Conservation (phyloP, 2,797 vertebrate genomes). For the Poeciliopsis turneri region DNA sequence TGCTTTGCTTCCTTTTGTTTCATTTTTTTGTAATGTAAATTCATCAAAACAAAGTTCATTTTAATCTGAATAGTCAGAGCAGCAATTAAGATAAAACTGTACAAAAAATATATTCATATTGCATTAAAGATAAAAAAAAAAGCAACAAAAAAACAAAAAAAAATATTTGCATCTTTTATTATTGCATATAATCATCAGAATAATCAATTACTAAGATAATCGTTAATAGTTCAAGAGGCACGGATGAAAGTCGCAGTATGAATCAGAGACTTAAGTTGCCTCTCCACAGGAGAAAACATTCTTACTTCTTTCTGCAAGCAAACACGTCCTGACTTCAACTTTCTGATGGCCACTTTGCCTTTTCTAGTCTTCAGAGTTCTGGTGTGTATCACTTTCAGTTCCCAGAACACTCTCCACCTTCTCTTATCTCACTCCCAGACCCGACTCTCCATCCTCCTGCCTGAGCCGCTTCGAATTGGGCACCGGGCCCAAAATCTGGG, state of each 20-base stretch:
- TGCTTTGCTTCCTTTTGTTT: too few relatives aligned
- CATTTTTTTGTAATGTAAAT: too few relatives aligned
- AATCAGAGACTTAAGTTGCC: not conserved
- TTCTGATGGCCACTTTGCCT: constrained; percentile 62
- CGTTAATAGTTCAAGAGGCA: not conserved
- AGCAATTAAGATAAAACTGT: not conserved
- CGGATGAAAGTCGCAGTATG: not conserved
- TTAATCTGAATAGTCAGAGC: not conserved
- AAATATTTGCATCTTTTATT: not conserved
- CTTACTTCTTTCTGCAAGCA: constrained; percentile 68
- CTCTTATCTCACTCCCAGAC: constrained; percentile 84
- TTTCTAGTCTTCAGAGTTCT: constrained; percentile 74
- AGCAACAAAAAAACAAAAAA: not conserved
- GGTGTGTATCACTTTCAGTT: constrained; percentile 85
- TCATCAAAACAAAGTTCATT: too few relatives aligned
- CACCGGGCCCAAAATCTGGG: constrained; percentile 66
- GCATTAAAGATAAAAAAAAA: not conserved
- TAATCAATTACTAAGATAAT: not conserved
- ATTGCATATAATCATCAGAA: not conserved
- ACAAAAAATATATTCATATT: not conserved
- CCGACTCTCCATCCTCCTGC: constrained; percentile 66
- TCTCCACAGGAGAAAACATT: not conserved
- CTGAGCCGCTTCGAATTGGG: constrained; percentile 63
- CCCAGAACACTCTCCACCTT: constrained; percentile 84
- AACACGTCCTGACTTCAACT: constrained; percentile 63